Base-by-base conservation (phyloP, 2,113 vertebrate genomes). In the Boleophthalmus pectinirostris region DNA sequence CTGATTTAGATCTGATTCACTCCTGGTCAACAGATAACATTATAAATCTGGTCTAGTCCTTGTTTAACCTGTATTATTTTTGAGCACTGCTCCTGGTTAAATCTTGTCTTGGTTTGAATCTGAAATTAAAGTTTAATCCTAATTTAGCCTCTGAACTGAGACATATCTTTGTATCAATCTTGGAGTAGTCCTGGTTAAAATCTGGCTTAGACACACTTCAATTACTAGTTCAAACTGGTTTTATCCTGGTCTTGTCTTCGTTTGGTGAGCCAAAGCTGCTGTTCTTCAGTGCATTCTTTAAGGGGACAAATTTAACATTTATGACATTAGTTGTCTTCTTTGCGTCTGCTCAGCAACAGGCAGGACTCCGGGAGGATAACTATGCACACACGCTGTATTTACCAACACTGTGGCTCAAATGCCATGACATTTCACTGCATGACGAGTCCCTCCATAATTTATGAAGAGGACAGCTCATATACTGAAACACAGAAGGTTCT, bases 341-440 rank as follows among this genome's bases (percentile, higher is more conserved):
- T 38, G 69, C 29, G 25, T 66, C 21, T 29, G 43, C 65, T 72
- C 12, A 35, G 65, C 35, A 35, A 33, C 61, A 56, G 73, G 16
- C 33, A 1, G 68, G 73, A 75, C 68, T 68, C 43, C 38, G 68
- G 57, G 11, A 68, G 68, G 8, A 72, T 69, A 58, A 11, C 15
- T 43, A 58, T 51, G 11, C 23, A 43, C 51, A 63, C 58, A 23
- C 38, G 25, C 24, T 25, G 43, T 57, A 58, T 21, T 57, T 47
- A 68, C 69, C 69, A 74, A 65, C 60, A 70, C 71, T 70, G 66
- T 70, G 78, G 45, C 68, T 43, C 72, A 89, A 94, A 93, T 90
- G 87, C 79, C 85, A 82, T 92, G 92, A 91, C 92, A 93, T 93
- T 93, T 93, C 63, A 80, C 77, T 73, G 77, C 88, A 84, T 78